Conservation (phyloP, 2,797 vertebrate genomes). For the Dipus sagitta region DNA sequence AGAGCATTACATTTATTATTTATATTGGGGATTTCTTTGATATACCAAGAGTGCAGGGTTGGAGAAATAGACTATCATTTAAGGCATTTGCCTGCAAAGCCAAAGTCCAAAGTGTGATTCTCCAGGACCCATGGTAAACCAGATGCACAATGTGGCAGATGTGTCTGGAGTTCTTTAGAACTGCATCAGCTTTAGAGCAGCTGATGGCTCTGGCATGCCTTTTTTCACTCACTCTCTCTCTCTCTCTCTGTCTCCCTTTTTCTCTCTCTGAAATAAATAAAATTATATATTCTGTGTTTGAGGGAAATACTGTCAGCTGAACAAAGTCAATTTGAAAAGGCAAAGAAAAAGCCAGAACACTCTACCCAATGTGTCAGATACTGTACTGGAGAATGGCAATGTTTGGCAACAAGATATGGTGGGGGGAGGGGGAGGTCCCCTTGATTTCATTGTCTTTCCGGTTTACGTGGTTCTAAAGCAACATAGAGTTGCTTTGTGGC, state of each 20-base stretch:
- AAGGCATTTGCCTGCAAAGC: too few relatives aligned
- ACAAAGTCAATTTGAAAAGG: slow-evolving; percentile 17
- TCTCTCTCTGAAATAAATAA: neutral
- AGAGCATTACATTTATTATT: neutral
- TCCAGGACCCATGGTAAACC: too few relatives aligned
- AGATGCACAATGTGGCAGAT: too few relatives aligned
- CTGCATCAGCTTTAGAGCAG: too few relatives aligned
- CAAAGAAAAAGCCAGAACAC: slow-evolving; percentile 55
- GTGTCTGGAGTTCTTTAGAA: too few relatives aligned
- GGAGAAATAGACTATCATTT: too few relatives aligned
- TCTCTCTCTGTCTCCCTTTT: too few relatives aligned
- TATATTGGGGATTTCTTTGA: neutral
- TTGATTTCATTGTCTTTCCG: neutral
- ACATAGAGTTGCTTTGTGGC: neutral
- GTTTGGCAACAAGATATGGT: neutral
- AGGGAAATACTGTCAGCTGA: slow-evolving; percentile 36
- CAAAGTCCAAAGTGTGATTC: too few relatives aligned
- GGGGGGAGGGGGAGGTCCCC: neutral
- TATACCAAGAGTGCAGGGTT: neutral
- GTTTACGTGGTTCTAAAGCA: neutral
- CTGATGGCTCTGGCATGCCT: too few relatives aligned
- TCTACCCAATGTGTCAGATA: neutral
- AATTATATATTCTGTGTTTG: slow-evolving; percentile 30
- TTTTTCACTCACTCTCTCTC: too few relatives aligned
- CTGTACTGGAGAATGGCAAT: neutral